Evolutionary conservation across 2,888 invertebrate genomes (phyloP).

Genomic region (Biston betularia): DNA sequence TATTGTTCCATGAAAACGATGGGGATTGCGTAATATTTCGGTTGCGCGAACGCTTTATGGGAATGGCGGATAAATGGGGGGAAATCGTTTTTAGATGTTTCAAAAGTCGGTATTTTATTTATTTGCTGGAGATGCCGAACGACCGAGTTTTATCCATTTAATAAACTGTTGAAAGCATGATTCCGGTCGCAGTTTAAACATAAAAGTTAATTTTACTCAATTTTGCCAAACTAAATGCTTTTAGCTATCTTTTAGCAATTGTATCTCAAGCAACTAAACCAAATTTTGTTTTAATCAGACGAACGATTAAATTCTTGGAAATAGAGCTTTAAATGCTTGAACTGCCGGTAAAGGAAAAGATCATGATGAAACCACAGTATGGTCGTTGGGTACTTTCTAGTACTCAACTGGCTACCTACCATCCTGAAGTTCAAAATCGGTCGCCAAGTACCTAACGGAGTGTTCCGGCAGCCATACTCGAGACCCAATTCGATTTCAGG

Average conservation of each 20-base stretch:
- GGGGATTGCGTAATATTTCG: conserved; percentile 42
- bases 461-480: too few species aligned
- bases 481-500: too few species aligned
- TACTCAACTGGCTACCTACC: too few species aligned
- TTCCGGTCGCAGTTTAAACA: neutral
- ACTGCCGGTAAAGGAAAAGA: too few species aligned
- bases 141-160: conserved; percentile 4
- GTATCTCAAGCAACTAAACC: neutral
- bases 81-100: conserved; percentile 32
- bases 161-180: neutral
- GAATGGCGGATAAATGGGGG: conserved; percentile 28
- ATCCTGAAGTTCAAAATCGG: too few species aligned
- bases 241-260: too few species aligned
- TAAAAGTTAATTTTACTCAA: neutral
- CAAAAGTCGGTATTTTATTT: conserved; percentile 28
- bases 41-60: conserved; percentile 35
- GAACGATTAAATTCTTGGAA: neutral
- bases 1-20: conserved; percentile 49
- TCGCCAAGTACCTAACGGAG: too few species aligned
- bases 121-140: conserved; percentile 13
- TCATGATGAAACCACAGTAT: too few species aligned
- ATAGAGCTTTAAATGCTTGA: too few species aligned
- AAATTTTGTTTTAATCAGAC: neutral
- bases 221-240: neutral
- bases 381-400: too few species aligned